Conservation (phyloP, 2,797 vertebrate genomes). For the Sparus aurata region DNA sequence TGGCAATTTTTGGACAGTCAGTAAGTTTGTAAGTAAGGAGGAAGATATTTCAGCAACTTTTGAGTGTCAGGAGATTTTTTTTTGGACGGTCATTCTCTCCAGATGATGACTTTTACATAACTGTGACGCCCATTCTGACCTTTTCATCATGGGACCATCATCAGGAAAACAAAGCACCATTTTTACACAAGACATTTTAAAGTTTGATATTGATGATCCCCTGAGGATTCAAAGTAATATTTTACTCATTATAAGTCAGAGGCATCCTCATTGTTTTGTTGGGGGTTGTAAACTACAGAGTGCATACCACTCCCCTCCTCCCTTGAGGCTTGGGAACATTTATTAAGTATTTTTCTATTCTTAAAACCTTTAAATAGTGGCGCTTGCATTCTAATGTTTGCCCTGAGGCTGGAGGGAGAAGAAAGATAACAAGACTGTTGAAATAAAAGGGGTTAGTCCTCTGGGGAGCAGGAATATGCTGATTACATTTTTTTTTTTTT, state of each 20-base stretch:
- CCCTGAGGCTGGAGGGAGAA: not conserved
- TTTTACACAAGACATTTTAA: not conserved
- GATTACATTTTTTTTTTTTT: no score
- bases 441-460: no score
- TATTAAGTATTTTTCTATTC: not conserved
- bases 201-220: not conserved
- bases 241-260: no score
- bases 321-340: not conserved
- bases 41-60: not conserved
- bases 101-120: not conserved
- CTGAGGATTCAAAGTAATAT: not conserved
- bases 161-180: not conserved
- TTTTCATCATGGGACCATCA: not conserved
- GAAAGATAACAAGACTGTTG: not conserved
- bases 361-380: not conserved
- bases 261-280: no score
- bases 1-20: conserved; percentile 6
- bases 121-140: not conserved
- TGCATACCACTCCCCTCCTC: not conserved
- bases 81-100: not conserved
- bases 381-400: not conserved
- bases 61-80: not conserved
- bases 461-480: no score
- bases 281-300: not conserved
- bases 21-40: conserved; percentile 6